phyloP scores from a whole-genome alignment of 1,140 invertebrate species.

The Cotesia typhae region DNA sequence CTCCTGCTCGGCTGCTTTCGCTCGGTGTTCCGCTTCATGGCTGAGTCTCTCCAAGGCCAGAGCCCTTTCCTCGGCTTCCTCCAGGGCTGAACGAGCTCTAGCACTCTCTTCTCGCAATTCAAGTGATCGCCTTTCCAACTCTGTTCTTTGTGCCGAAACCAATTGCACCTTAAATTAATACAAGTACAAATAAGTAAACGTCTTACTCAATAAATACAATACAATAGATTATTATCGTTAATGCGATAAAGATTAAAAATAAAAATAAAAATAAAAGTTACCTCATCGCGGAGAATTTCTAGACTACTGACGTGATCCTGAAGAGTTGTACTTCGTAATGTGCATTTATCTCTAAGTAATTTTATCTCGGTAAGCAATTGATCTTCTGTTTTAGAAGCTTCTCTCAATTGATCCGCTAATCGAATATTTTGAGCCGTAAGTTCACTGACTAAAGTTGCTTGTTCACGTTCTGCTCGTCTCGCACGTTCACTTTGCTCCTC shows the following conservation, averaged over 20 bases:
- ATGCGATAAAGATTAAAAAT: not conserved
- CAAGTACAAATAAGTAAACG: constrained; percentile 20
- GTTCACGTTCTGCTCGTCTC: constrained; percentile 78
- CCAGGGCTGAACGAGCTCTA: constrained; percentile 77
- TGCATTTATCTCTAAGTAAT: constrained; percentile 83
- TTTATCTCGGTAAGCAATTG: constrained; percentile 83
- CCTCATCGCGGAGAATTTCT: constrained; percentile 87
- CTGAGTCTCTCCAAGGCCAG: constrained; percentile 83
- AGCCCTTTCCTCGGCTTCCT: constrained; percentile 90
- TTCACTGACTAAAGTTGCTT: constrained; percentile 80
- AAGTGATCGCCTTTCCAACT: constrained; percentile 82
- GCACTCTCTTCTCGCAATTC: constrained; percentile 81
- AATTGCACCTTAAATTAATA: constrained; percentile 73
- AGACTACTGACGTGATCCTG: constrained; percentile 89
- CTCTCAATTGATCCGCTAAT: constrained; percentile 86
- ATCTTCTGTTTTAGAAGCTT: constrained; percentile 82
- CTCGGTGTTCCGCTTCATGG: constrained; percentile 79
- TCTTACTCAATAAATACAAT: no score
- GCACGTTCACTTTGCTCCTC: constrained; percentile 75
- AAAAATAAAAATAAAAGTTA: constrained; percentile 49
- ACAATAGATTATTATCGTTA: not conserved
- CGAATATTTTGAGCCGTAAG: constrained; percentile 90
- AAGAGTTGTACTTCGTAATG: constrained; percentile 74
- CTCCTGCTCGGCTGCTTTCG: constrained; percentile 61
- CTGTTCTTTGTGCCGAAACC: constrained; percentile 83